Percentiles rank a stretch among this genome's conserved stretches.
Conservation (phyloP, 2,888 invertebrate genomes). For the Agrochola lychnidis region DNA sequence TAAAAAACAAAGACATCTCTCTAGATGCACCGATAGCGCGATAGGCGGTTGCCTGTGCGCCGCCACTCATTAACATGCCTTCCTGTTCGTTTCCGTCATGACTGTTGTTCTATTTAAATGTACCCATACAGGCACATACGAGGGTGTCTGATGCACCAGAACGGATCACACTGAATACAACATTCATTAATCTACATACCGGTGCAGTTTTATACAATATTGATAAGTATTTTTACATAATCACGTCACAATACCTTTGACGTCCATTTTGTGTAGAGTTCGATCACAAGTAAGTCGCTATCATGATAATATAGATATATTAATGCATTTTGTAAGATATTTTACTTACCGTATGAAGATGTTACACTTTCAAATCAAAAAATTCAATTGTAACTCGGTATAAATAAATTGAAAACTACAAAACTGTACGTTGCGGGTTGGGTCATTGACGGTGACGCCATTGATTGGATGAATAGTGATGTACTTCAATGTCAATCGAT, state of each 20-base stretch:
- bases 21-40: constrained; percentile 49
- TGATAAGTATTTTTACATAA: constrained; percentile 83
- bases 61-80: constrained; percentile 71
- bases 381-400: constrained; percentile 63
- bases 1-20: constrained; percentile 54
- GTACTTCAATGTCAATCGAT: constrained; percentile 40
- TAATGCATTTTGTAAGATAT: constrained; percentile 23
- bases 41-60: constrained; percentile 58
- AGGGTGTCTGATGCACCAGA: constrained; percentile 4
- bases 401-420: constrained; percentile 75
- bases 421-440: constrained; percentile 80
- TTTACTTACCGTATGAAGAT: constrained; percentile 75
- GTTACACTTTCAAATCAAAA: constrained; percentile 65
- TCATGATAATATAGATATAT: constrained; percentile 24
- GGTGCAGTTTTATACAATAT: constrained; percentile 44
- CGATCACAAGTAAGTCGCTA: constrained; percentile 65
- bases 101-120: constrained; percentile 50
- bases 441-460: constrained; percentile 87
- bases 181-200: constrained; percentile 35
- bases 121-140: constrained; percentile 27
- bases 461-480: constrained; percentile 75
- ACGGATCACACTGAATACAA: constrained; percentile 17
- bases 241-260: constrained; percentile 87
- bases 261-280: constrained; percentile 88
- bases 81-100: constrained; percentile 58